Conservation (phyloP, 2,888 invertebrate genomes). For the Mimas tiliae region DNA sequence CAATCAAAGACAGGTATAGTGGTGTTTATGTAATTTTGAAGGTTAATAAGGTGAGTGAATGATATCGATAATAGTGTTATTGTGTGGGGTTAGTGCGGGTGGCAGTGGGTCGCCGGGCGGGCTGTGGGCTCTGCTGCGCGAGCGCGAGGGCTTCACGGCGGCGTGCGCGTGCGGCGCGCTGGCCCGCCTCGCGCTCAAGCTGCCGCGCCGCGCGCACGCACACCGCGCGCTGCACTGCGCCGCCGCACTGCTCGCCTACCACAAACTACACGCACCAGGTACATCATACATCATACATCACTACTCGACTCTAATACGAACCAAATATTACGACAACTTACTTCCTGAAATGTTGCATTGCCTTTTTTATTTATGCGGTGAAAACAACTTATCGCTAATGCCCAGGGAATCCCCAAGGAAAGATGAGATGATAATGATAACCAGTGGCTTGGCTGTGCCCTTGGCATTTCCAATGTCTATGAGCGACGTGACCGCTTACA, state of each 20-base stretch:
- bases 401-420: too few species aligned
- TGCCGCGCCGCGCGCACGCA: conserved; percentile 40
- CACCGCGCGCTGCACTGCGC: conserved; percentile 95
- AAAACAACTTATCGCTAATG: too few species aligned
- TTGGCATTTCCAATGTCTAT: too few species aligned
- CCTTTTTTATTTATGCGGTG: too few species aligned
- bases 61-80: not conserved
- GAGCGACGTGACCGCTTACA: too few species aligned
- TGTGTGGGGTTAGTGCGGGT: not conserved
- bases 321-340: too few species aligned
- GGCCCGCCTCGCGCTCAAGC: conserved; percentile 92
- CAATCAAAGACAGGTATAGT: too few species aligned
- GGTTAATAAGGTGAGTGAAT: not conserved
- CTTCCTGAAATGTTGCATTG: too few species aligned
- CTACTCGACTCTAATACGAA: too few species aligned
- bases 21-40: too few species aligned
- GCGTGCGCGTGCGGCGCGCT: conserved; percentile 96
- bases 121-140: conserved; percentile 94
- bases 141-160: conserved; percentile 98
- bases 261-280: conserved; percentile 53
- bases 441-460: too few species aligned
- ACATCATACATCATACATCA: not conserved
- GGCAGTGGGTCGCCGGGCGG: not conserved
- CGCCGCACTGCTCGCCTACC: conserved; percentile 88
- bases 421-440: too few species aligned